These are phyloP conservation scores for Hylaeus volcanicus DNA, from an alignment of 1,140 invertebrate species.

Conservation along the genomic window DNA sequence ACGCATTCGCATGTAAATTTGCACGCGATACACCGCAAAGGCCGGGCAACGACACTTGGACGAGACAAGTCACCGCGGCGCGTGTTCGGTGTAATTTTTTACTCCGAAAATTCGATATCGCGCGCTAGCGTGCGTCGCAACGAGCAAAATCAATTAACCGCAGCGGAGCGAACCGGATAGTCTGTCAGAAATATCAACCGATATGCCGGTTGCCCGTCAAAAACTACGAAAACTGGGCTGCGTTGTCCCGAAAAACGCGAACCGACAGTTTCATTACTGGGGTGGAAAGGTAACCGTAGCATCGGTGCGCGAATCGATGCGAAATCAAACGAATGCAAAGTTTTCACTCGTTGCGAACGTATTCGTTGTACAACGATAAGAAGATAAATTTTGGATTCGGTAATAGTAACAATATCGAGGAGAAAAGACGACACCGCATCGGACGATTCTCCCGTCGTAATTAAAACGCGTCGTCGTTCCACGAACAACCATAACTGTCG, in stretches of 20 bases:
- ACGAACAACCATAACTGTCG: not conserved
- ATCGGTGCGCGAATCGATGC: not conserved
- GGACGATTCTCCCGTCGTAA: not conserved
- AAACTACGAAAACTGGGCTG: conserved; percentile 1
- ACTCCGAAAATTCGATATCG: conserved; percentile 33
- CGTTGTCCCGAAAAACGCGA: conserved; percentile 4
- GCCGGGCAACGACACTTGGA: conserved; percentile 57
- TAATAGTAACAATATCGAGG: too few species aligned
- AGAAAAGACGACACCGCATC: too few species aligned
- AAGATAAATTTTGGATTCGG: too few species aligned
- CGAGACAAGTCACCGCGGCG: conserved; percentile 19
- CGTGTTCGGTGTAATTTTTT: conserved; percentile 23
- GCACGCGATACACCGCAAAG: conserved; percentile 56
- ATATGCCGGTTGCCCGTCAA: not conserved
- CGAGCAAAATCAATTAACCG: conserved; percentile 39
- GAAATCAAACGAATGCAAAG: too few species aligned
- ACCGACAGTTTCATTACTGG: conserved; percentile 13
- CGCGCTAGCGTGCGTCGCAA: not conserved
- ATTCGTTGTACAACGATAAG: too few species aligned
- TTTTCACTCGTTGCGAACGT: too few species aligned
- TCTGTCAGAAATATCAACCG: conserved; percentile 31
- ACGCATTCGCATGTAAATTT: conserved; percentile 60
- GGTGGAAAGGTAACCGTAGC: not conserved
- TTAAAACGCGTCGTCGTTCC: not conserved
- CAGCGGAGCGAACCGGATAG: conserved; percentile 6